Conservation (phyloP, 2,113 vertebrate genomes). For the Pseudopipra pipra region DNA sequence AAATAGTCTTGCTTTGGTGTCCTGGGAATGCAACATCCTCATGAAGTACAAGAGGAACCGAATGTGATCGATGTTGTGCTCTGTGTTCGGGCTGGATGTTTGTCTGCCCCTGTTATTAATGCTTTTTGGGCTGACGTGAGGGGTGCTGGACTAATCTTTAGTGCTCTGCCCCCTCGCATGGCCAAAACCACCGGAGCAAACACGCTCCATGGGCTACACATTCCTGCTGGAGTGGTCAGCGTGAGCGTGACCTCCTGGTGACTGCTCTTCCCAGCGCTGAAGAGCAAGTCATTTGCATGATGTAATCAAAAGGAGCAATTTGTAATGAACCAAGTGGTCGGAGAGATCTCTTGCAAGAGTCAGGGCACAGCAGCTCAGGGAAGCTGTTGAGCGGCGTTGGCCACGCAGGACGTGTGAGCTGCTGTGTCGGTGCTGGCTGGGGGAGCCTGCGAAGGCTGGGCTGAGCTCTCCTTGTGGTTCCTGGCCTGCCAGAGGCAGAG, state of each 20-base stretch:
- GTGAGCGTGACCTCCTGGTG: accelerated
- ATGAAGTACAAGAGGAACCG: not conserved
- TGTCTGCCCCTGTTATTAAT: not conserved
- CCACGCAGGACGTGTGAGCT: accelerated
- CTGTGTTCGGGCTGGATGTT: not conserved
- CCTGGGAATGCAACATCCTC: no score
- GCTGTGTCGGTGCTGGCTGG: not conserved
- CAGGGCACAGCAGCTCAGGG: accelerated
- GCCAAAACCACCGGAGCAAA: not conserved
- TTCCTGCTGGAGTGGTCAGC: not conserved
- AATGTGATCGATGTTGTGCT: not conserved
- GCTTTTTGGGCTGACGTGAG: not conserved
- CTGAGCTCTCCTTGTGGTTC: not conserved
- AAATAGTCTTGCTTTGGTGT: not conserved
- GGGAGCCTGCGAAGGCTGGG: not conserved
- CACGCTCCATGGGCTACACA: not conserved
- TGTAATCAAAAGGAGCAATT: not conserved
- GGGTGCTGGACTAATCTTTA: not conserved
- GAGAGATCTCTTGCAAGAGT: not conserved
- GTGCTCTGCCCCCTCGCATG: not conserved
- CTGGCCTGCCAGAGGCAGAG: not conserved
- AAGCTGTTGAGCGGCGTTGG: not conserved
- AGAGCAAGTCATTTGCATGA: not conserved
- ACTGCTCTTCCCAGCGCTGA: not conserved
- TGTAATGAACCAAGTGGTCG: not conserved